These are phyloP conservation scores for Dynastes tityus DNA, from an alignment of 2,888 invertebrate genomes.

Conservation along the genomic window DNA sequence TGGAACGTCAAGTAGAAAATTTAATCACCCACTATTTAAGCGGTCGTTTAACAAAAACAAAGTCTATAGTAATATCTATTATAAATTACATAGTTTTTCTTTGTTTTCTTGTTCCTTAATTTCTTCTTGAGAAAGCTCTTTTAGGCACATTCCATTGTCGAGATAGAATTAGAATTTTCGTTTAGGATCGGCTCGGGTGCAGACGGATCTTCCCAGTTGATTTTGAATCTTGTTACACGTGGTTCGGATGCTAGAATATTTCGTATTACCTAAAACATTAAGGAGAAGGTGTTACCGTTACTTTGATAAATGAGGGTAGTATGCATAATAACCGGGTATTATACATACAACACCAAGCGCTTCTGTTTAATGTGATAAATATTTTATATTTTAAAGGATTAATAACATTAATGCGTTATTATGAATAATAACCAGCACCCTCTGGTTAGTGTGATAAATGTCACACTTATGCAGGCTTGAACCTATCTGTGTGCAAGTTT, in stretches of 20 bases:
- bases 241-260: slow-evolving; percentile 93
- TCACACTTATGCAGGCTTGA: no score
- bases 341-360: no score
- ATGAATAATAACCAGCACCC: no score
- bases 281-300: neutral
- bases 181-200: slow-evolving; percentile 74
- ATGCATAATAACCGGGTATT: no score
- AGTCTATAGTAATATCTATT: slow-evolving; percentile 1
- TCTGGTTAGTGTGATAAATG: no score
- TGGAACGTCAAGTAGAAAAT: slow-evolving; percentile 8
- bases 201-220: slow-evolving; percentile 91
- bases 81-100: neutral
- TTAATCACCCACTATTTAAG: slow-evolving; percentile 16
- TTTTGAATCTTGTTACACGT: slow-evolving; percentile 96
- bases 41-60: slow-evolving; percentile 1
- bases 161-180: slow-evolving; percentile 78
- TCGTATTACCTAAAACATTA: slow-evolving; percentile 73
- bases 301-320: no score
- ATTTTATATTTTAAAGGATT: no score
- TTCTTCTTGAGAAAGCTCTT: neutral
- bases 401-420: no score
- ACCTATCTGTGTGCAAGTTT: no score
- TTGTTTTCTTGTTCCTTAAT: no score
- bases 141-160: slow-evolving; percentile 76
- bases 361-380: no score